phyloP scores from a whole-genome alignment of 2,888 invertebrate species.

The Mimumesa dahlbomi region DNA sequence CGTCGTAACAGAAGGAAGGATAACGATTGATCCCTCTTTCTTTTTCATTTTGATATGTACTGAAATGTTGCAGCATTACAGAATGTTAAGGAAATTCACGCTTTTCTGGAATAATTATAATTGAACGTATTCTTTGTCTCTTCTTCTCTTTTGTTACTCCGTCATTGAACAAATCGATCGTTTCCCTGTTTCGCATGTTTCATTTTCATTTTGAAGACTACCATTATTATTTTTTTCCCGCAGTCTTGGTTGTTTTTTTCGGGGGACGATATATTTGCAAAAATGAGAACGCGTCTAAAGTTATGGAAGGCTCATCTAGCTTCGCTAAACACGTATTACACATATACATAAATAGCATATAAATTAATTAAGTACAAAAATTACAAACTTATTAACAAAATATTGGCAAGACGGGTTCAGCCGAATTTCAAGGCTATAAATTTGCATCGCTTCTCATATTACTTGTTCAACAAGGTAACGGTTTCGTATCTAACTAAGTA shows the following conservation, averaged over 20 bases:
- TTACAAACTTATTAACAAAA: conserved; percentile 80
- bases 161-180: not conserved
- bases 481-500: too few species aligned
- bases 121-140: not conserved
- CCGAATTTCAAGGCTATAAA: conserved; percentile 43
- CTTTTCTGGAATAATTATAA: conserved; percentile 3
- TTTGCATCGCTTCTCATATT: conserved; percentile 10
- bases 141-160: conserved; percentile 2
- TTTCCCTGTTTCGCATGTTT: not conserved
- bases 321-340: conserved; percentile 68
- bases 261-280: conserved; percentile 59
- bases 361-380: conserved; percentile 80
- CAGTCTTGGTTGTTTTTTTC: conserved; percentile 18
- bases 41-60: conserved; percentile 39
- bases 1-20: conserved; percentile 21
- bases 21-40: not conserved
- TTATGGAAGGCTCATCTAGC: conserved; percentile 75
- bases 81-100: conserved; percentile 35
- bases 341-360: conserved; percentile 77
- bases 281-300: conserved; percentile 63
- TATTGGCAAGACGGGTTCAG: conserved; percentile 78
- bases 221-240: conserved; percentile 10
- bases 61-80: not conserved
- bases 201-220: too few species aligned
- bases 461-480: conserved; percentile 6